Base-by-base conservation (phyloP, 92 coral and sea anemone species). In the Plumapathes pennacea region DNA sequence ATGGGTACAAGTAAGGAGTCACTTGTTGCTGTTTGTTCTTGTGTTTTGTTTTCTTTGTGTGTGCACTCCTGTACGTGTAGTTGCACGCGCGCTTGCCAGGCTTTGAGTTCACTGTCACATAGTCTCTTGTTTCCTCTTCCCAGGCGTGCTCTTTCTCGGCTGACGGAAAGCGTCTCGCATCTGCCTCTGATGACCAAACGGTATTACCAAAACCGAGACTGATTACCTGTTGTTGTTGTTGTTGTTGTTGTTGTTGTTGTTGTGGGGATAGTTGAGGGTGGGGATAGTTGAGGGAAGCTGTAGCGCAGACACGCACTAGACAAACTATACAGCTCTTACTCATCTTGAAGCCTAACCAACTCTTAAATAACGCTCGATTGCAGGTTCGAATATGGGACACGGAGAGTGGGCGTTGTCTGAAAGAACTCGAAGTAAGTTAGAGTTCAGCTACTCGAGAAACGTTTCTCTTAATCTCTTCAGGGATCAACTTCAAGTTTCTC, bases 161-260 rank as follows among this genome's bases (percentile, higher is more conserved):
- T 4, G 82, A 86, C 57, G 98, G 98, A 26, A 80, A 88, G 13
- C 67, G 79, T 5, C 81, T 92, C 17, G 98, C 88, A 17, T 92
- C 98, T 10, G 98, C 98, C 7, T 85, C 98, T 9, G 98, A 92
- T 74, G 98, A 92, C 50, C 96, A 92, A 62, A 84, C 96, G 34
- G 98, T 92, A 72, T 34, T 8, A 34, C n/a, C n/a, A 13, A 25
- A 25, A 25, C 38, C 36, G 31, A 0, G 20, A 1, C 24, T 43
- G 5, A 11, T 1, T 8, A 11, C 4, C 25, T 44, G 25, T 3
- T 46, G 52, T 0, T n/a, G 5, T 46, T 50, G 1, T 11, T 50
- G n/a, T 24, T 0, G 27, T 11, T 13, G 11, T 18, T 23, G 11
- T 3, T 31, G 27, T 6, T 23, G 12, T 13, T n/a, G 19, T 45